Evolutionary conservation across 2,888 invertebrate species (phyloP), one percentile per base, ranked within the genome.

Genomic region (Drosophila borborema): DNA sequence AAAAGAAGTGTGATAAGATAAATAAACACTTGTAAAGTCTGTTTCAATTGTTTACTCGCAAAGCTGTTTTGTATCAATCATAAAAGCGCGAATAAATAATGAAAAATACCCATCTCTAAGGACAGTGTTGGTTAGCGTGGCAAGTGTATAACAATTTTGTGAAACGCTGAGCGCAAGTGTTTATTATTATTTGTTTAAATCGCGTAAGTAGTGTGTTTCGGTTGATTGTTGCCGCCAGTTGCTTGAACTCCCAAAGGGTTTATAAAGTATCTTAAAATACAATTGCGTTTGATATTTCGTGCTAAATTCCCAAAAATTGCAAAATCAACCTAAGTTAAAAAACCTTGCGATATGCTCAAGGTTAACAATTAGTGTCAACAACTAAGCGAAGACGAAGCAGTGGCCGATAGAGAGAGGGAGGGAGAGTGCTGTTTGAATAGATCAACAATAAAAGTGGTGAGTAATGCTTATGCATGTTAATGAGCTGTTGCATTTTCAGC

Each of bases 401-500:
- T 10, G 7, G 20, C 9, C n/a, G 55, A 59, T 8, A 45, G n/a
- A n/a, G 41, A 41, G 40, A n/a, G 40, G 7, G 16, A 40, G 40
- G n/a, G 38, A 4, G 46, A 54, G 14, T 28, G 36, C 4, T 7
- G 16, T 36, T 36, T 58, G 28, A 43, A 20, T 43, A 56, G 8
- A 36, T 34, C 43, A 63, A 60, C 64, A 61, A 69, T 72, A 78
- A 41, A 38, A 54, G 40, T 51, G 45, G 74, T 75, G 74, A 75
- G 79, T 79, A 75, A 75, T 59, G 46, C 2, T 10, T 3, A 16
- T 3, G n/a, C 18, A 34, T 20, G 9, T 20, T 16, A 48, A 56
- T 43, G 20, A 20, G 20, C 12, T 56, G 18, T 36, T 31, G 23
- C 20, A 38, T 3, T 12, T 10, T 1, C 12, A 45, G 31, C 7